Percentiles rank a stretch among this genome's conserved stretches.
Evolutionary conservation across 2,888 invertebrate genomes (phyloP).

Genomic region (Steinernema hermaphroditum): DNA sequence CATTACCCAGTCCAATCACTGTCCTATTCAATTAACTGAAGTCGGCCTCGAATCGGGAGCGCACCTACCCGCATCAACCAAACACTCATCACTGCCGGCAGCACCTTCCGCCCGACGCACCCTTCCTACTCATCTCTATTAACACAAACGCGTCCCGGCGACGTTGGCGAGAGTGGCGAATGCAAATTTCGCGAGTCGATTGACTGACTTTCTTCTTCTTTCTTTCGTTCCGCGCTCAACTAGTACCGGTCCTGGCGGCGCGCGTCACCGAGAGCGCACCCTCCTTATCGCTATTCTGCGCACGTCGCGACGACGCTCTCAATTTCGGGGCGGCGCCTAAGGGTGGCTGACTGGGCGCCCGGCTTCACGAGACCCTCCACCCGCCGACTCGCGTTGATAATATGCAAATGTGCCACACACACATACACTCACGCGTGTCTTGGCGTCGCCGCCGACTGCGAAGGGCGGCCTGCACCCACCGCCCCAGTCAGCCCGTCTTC

Average conservation of each 20-base stretch:
- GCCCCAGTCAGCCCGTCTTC: too few relatives aligned
- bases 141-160: conserved; percentile 14
- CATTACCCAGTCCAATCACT: not conserved
- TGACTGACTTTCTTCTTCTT: conserved; percentile 18
- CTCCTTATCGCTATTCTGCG: not conserved
- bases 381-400: conserved; percentile 17
- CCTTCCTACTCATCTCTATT: conserved; percentile 23
- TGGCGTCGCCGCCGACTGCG: not conserved
- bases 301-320: not conserved
- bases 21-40: not conserved
- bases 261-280: not conserved
- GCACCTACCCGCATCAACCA: not conserved
- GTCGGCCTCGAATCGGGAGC: not conserved
- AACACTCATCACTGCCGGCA: not conserved
- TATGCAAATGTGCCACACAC: conserved; percentile 31
- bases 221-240: too few relatives aligned
- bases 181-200: conserved; percentile 24
- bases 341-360: too few relatives aligned
- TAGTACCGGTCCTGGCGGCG: not conserved
- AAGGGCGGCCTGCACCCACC: not conserved
- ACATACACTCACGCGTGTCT: too few relatives aligned
- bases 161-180: conserved; percentile 26
- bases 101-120: not conserved
- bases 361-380: conserved; percentile 5
- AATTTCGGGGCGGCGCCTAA: not conserved